These are phyloP conservation scores for Physeter macrocephalus DNA, from an alignment of 2,113 vertebrate species.

Conservation along the genomic window DNA sequence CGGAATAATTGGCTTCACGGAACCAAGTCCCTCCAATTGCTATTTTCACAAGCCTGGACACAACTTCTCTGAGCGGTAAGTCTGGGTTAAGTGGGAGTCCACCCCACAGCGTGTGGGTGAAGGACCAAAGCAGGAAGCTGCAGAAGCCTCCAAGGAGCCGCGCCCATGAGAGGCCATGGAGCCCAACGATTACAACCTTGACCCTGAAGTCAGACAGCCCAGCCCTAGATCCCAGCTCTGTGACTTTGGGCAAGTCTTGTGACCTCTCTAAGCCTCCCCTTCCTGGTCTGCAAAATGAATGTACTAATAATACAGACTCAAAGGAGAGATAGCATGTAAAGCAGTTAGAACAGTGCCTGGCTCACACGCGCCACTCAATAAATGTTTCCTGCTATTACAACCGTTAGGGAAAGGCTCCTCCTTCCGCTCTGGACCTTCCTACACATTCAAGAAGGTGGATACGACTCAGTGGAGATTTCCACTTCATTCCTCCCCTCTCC, in stretches of 20 bases:
- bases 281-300: background rate
- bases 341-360: background rate
- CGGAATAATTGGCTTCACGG: background rate
- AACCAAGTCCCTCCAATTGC: background rate
- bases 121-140: background rate
- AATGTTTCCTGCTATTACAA: background rate
- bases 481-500: background rate
- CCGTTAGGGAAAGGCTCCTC: background rate
- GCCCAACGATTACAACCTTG: background rate
- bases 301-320: background rate
- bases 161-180: background rate
- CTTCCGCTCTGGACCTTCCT: background rate
- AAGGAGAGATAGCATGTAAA: background rate
- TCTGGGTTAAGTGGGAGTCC: background rate
- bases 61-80: background rate
- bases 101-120: background rate
- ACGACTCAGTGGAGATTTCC: background rate
- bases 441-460: background rate
- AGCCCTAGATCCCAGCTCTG: background rate
- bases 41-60: background rate
- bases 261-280: background rate
- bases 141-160: background rate
- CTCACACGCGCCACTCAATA: background rate
- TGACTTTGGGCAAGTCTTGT: background rate
- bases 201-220: background rate